Evolutionary conservation across 2,113 vertebrate species (phyloP).

Genomic region (Nansenia antarctica): DNA sequence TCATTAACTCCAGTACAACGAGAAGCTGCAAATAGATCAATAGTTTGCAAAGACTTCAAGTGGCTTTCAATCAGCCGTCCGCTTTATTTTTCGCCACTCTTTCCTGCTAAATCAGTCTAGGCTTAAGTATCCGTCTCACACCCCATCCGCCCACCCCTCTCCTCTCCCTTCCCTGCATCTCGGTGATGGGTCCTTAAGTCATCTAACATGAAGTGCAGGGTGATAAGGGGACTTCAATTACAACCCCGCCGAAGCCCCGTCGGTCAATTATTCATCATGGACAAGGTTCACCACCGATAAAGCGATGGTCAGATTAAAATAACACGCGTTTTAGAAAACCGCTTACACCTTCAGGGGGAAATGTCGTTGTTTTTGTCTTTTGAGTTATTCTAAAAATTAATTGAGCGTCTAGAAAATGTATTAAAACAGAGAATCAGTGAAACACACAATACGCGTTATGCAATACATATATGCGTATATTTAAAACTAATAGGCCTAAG

Average conservation of each 20-base stretch:
- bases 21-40: slow-evolving; percentile 79
- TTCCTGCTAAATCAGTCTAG: slow-evolving; percentile 53
- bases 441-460: not conserved
- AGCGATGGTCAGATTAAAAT: slow-evolving; percentile 26
- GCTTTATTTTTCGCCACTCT: slow-evolving; percentile 59
- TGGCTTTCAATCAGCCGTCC: slow-evolving; percentile 73
- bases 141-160: slow-evolving; percentile 56
- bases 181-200: slow-evolving; percentile 73
- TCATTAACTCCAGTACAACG: slow-evolving; percentile 80
- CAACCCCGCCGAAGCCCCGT: slow-evolving; percentile 58
- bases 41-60: slow-evolving; percentile 75
- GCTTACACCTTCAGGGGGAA: not conserved
- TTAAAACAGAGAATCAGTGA: not conserved
- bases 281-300: slow-evolving; percentile 63
- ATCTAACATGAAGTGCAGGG: slow-evolving; percentile 73
- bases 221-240: slow-evolving; percentile 79
- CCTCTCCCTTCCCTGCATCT: slow-evolving; percentile 57
- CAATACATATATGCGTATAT: not conserved
- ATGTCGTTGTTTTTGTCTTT: not conserved
- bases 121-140: slow-evolving; percentile 60
- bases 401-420: not conserved
- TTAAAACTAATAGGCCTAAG: too few species aligned
- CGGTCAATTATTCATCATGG: slow-evolving; percentile 81
- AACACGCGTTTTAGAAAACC: not conserved
- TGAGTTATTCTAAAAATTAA: not conserved